Evolutionary conservation across 2,797 vertebrate species (phyloP).

Genomic region (Agapornis canus): DNA sequence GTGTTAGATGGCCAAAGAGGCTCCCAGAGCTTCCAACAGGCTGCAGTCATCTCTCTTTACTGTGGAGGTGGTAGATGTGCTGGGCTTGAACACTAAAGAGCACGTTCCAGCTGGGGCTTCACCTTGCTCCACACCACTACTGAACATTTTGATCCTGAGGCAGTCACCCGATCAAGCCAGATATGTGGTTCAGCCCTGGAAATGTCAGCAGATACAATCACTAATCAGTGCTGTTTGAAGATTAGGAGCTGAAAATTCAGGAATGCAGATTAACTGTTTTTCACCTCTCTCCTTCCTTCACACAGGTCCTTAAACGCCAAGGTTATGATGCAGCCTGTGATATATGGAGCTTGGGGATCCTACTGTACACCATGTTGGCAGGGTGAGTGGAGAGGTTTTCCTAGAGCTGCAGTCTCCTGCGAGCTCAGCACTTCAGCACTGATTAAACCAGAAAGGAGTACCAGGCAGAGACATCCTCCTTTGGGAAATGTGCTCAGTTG

Average conservation of each 20-base stretch:
- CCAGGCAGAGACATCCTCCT: not conserved
- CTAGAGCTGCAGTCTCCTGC: not conserved
- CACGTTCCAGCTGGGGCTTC: not conserved
- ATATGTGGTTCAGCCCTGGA: not conserved
- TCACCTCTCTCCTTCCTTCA: not conserved
- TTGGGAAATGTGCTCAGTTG: not conserved
- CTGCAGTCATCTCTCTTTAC: not conserved
- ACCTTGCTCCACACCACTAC: not conserved
- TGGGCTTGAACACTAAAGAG: not conserved
- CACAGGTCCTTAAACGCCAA: constrained; percentile 91
- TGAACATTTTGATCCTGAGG: not conserved
- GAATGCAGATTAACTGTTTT: not conserved
- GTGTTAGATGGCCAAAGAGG: not conserved
- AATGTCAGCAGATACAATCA: not conserved
- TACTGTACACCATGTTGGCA: constrained; percentile 95
- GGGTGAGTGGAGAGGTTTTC: constrained; percentile 78
- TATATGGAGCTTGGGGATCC: constrained; percentile 94
- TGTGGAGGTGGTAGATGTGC: not conserved
- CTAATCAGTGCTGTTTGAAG: not conserved
- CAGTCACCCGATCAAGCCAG: not conserved
- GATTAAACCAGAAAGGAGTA: not conserved
- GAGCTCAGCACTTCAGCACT: not conserved
- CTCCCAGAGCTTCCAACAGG: not conserved
- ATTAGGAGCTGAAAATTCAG: not conserved
- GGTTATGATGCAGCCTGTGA: constrained; percentile 98